Base-by-base conservation (phyloP, 2,797 vertebrate genomes). In the Eidolon dupreanum region DNA sequence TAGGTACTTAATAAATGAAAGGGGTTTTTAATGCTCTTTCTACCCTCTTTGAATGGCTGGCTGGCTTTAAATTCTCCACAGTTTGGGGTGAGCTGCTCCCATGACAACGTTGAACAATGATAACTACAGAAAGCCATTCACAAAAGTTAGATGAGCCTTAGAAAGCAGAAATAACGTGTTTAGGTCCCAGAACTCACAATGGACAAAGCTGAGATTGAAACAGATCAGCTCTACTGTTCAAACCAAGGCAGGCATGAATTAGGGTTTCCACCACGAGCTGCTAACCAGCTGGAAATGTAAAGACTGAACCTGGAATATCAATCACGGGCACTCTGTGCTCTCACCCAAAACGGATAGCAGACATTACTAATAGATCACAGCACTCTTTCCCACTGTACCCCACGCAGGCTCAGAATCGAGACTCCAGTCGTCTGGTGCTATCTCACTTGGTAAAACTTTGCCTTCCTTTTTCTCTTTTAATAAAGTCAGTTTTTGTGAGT, bases 71-170 rank as follows among this genome's bases (percentile, higher is more conserved):
- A 89, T 70, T 85, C 46, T 61, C 71, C 33, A 5, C 4, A 10
- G 31, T 71, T 83, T 83, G 65, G 31, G 31, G 59, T 49, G 70
- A 93, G 41, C 31, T 46, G 26, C 61, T 78, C 63, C 36, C n/a
- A 43, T 63, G 84, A 63, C 89, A 81, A 85, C n/a, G 81, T 81
- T 36, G 20, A 87, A 86, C 74, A 53, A 81, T 63, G 61, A 77
- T 87, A 97, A 77, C 61, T 22, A 65, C 17, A 75, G 77, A 87
- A 88, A 78, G 71, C 46, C 91, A 74, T 36, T 92, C 33, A n/a
- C 9, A 33, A 63, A 90, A 73, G 75, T 85, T 16, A 78, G 84
- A 41, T 17, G 43, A 81, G 28, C 22, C 68, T 75, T 71, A 36
- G 36, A 41, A 84, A 79, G 4, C 51, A 41, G 33, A 66, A 93